Evolutionary conservation across 2,797 vertebrate species (phyloP).

Genomic region (Gastrophryne carolinensis): DNA sequence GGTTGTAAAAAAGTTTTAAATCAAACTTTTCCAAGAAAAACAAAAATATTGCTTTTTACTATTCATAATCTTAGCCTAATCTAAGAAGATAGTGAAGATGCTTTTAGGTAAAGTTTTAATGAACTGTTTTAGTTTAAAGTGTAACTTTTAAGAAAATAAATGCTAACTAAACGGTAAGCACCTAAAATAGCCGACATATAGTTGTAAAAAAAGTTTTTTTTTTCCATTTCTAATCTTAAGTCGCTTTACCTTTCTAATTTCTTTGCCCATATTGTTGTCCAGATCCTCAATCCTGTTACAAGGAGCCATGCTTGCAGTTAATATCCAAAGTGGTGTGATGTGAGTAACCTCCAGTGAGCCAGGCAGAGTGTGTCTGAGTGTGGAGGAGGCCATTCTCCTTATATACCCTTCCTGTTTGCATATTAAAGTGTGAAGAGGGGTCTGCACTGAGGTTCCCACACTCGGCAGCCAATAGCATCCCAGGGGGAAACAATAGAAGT

Average conservation of each 20-base stretch:
- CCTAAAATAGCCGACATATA: too few relatives aligned
- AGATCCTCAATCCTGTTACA: background rate
- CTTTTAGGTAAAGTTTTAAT: too few relatives aligned
- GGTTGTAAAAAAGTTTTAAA: too few relatives aligned
- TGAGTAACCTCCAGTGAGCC: background rate
- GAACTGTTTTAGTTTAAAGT: too few relatives aligned
- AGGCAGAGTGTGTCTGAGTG: background rate
- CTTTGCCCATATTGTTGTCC: background rate
- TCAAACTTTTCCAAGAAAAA: too few relatives aligned
- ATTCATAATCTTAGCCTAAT: too few relatives aligned
- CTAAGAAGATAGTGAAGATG: too few relatives aligned
- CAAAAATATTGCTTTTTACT: too few relatives aligned
- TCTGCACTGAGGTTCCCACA: slow-evolving; percentile 52
- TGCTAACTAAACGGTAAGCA: too few relatives aligned
- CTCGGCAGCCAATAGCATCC: slow-evolving; percentile 35
- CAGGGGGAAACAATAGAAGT: background rate
- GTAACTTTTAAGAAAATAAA: too few relatives aligned
- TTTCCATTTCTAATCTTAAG: background rate
- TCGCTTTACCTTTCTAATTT: background rate
- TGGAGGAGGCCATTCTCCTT: background rate
- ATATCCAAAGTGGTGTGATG: background rate
- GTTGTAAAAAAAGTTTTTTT: too few relatives aligned
- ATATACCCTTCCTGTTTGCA: background rate
- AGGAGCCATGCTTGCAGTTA: background rate
- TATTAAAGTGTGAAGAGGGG: background rate